Conservation (phyloP, 2,113 vertebrate genomes). For the Oxyruncus cristatus region DNA sequence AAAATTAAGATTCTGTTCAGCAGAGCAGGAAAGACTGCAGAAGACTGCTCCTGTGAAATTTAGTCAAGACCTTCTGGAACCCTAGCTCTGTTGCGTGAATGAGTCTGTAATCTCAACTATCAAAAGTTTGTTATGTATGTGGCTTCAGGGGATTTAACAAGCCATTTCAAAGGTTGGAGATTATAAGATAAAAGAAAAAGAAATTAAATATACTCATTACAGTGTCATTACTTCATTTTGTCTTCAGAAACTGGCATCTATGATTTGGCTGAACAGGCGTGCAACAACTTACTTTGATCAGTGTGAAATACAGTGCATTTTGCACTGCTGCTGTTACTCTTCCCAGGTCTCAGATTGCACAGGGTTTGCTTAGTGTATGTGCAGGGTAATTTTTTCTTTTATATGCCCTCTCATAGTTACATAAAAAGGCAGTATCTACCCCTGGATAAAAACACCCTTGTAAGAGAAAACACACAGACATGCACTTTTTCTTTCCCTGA, state of each 20-base stretch:
- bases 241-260: neutral
- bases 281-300: neutral
- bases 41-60: neutral
- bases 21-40: neutral
- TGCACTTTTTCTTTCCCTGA: neutral
- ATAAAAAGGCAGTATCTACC: neutral
- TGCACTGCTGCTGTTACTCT: neutral
- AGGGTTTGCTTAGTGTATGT: neutral
- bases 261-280: neutral
- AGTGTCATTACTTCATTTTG: neutral
- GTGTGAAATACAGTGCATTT: neutral
- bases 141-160: neutral
- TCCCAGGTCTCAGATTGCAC: neutral
- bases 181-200: neutral
- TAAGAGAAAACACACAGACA: neutral
- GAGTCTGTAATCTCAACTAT: neutral
- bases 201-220: neutral
- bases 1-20: neutral
- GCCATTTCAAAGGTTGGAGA: neutral
- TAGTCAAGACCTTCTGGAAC: neutral
- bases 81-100: accelerated
- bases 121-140: neutral
- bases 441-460: neutral
- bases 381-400: neutral
- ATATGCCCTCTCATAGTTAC: neutral